Evolutionary conservation across 2,888 invertebrate species (phyloP).

Genomic region (Epirrhoe tristata): DNA sequence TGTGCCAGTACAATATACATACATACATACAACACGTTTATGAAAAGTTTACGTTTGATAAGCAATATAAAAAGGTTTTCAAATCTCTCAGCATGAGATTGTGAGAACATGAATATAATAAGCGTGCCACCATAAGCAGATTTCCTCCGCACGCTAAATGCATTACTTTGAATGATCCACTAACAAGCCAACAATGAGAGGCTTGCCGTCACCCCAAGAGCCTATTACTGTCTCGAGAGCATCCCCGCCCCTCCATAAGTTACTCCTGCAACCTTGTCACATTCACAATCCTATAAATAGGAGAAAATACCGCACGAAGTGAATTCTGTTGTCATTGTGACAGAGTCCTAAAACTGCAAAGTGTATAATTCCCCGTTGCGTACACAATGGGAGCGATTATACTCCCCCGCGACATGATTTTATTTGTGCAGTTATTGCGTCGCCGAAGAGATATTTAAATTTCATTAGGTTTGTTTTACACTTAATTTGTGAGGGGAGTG

Average conservation of each 20-base stretch:
- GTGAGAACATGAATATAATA: constrained; percentile 17
- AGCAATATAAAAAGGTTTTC: background rate
- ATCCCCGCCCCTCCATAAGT: constrained; percentile 75
- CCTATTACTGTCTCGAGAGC: constrained; percentile 78
- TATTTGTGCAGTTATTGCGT: constrained; percentile 83
- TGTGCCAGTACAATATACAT: too few relatives aligned
- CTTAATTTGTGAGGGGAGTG: constrained; percentile 84
- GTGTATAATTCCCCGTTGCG: constrained; percentile 72
- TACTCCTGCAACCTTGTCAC: constrained; percentile 70
- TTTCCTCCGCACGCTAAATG: constrained; percentile 67
- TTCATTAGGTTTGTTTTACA: constrained; percentile 86
- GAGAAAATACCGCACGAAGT: constrained; percentile 41
- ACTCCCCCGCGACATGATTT: constrained; percentile 82
- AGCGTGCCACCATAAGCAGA: constrained; percentile 57
- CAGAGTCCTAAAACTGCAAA: constrained; percentile 66
- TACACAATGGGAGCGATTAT: constrained; percentile 81
- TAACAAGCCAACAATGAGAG: constrained; percentile 83
- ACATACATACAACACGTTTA: too few relatives aligned
- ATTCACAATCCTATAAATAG: constrained; percentile 45
- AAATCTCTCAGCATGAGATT: background rate
- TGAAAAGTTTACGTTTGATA: background rate
- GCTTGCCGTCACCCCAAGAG: constrained; percentile 79
- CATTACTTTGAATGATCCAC: constrained; percentile 75
- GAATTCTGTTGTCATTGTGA: constrained; percentile 55
- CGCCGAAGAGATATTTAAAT: constrained; percentile 84